phyloP scores from a whole-genome alignment of 2,888 invertebrate genomes.

The Pseudococcus viburni region DNA sequence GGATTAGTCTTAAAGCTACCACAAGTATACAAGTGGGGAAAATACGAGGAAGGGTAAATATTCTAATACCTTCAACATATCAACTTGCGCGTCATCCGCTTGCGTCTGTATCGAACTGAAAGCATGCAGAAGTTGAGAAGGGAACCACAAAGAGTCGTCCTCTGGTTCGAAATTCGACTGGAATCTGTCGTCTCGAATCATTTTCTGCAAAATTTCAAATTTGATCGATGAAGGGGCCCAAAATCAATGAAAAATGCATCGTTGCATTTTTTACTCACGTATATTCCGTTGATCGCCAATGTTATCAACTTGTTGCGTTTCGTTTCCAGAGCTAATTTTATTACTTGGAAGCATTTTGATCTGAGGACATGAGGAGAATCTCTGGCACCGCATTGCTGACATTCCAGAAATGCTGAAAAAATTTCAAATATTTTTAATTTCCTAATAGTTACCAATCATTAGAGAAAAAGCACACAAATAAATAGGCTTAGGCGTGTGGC shows the following conservation, averaged over 20 bases:
- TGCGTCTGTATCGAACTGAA: constrained; percentile 85
- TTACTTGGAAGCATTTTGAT: constrained; percentile 85
- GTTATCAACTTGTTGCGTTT: constrained; percentile 88
- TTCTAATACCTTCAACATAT: constrained; percentile 77
- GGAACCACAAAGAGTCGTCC: constrained; percentile 93
- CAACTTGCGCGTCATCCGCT: constrained; percentile 87
- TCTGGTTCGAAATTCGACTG: constrained; percentile 92
- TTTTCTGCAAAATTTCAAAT: constrained; percentile 76
- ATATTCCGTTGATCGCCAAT: constrained; percentile 88
- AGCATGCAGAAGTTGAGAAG: constrained; percentile 89
- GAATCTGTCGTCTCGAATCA: constrained; percentile 91
- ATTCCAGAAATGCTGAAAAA: constrained; percentile 81
- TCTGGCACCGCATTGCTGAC: constrained; percentile 83
- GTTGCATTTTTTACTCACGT: constrained; percentile 77
- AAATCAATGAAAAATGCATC: neutral
- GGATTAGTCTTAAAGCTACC: neutral
- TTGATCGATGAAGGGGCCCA: neutral
- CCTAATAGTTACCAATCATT: neutral
- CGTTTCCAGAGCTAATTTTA: constrained; percentile 90
- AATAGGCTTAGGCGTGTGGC: no score
- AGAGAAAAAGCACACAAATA: no score
- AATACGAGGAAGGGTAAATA: neutral
- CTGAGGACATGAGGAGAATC: constrained; percentile 88
- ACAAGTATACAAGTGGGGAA: neutral
- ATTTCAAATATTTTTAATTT: constrained; percentile 23